These are phyloP conservation scores for Halcyon badia DNA, from an alignment of 2,797 vertebrate genomes.

Conservation along the genomic window DNA sequence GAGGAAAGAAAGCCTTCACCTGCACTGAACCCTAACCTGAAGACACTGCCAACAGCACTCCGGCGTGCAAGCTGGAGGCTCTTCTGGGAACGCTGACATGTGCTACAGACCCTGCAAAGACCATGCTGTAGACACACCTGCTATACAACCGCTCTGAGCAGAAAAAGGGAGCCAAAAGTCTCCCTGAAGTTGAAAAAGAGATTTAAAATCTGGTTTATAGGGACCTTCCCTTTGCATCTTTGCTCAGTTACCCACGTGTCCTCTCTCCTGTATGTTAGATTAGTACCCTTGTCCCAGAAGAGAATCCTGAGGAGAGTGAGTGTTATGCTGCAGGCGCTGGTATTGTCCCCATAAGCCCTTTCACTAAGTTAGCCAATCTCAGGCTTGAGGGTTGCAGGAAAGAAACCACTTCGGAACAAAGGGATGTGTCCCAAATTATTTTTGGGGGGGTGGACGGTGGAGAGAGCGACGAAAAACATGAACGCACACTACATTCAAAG, in stretches of 20 bases:
- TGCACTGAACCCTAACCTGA: neutral
- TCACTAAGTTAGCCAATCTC: neutral
- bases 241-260: neutral
- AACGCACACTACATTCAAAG: neutral
- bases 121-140: too few relatives aligned
- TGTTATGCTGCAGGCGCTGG: rapidly evolving
- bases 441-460: too few relatives aligned
- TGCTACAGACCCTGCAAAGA: neutral
- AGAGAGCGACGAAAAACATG: neutral
- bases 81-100: neutral
- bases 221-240: neutral
- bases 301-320: neutral
- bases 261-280: neutral
- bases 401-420: neutral
- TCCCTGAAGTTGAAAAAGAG: neutral
- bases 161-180: neutral
- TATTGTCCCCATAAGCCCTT: neutral
- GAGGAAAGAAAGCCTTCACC: neutral
- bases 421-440: neutral
- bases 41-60: neutral
- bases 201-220: neutral
- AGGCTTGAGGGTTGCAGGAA: neutral
- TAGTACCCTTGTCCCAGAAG: too few relatives aligned
- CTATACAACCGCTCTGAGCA: neutral
- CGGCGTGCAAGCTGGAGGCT: neutral